These are phyloP conservation scores for Halocaridina rubra DNA, from an alignment of 2,888 invertebrate species.

Conservation along the genomic window DNA sequence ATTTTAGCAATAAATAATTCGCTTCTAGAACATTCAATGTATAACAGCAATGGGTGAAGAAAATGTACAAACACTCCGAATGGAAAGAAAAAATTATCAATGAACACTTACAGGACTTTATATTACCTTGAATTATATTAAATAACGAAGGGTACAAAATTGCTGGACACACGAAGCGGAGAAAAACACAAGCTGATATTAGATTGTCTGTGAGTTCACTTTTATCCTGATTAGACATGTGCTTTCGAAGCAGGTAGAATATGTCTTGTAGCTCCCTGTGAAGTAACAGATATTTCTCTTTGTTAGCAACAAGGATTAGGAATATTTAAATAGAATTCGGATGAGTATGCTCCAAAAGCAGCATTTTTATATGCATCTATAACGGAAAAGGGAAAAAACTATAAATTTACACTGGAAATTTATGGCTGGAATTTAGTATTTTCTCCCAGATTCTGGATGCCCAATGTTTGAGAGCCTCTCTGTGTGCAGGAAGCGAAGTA, in stretches of 20 bases:
- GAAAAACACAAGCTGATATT: conserved; percentile 93
- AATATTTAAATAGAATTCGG: too few species aligned
- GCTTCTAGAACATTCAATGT: neutral
- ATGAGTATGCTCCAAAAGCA: too few species aligned
- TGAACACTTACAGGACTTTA: too few species aligned
- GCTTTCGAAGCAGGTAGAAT: conserved; percentile 50
- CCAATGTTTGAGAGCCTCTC: conserved; percentile 10
- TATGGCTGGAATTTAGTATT: conserved; percentile 36
- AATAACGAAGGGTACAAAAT: conserved; percentile 93
- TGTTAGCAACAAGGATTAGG: too few species aligned
- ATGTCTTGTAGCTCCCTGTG: conserved; percentile 51
- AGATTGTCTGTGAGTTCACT: conserved; percentile 92
- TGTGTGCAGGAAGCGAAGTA: conserved; percentile 11
- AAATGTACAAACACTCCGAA: too few species aligned
- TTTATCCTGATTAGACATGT: conserved; percentile 72
- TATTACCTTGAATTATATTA: conserved; percentile 81
- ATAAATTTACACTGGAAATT: conserved; percentile 56
- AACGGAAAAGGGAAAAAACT: too few species aligned
- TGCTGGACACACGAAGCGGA: conserved; percentile 90
- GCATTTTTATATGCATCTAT: too few species aligned
- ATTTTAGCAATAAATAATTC: too few species aligned
- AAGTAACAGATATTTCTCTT: too few species aligned
- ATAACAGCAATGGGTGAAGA: too few species aligned
- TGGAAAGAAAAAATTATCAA: too few species aligned
- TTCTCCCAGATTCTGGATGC: conserved; percentile 46